phyloP scores from a whole-genome alignment of 2,888 invertebrate genomes.

The Clepsis dumicolana region DNA sequence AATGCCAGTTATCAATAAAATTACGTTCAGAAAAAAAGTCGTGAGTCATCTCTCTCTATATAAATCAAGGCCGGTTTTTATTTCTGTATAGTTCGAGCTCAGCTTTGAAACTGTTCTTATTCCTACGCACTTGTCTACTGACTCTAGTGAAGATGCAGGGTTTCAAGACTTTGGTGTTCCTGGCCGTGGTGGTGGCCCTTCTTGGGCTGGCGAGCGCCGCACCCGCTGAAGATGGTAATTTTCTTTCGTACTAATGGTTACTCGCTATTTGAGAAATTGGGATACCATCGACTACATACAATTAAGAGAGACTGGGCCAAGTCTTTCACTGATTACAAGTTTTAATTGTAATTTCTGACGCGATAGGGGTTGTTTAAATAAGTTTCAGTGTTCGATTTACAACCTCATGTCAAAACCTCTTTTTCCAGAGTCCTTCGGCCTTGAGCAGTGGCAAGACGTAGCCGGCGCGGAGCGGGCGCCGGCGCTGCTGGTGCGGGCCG shows the following conservation, averaged over 20 bases:
- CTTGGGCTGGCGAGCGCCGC: constrained; percentile 23
- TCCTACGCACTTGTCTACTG: not conserved
- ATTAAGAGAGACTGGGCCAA: too few species aligned
- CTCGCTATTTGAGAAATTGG: too few species aligned
- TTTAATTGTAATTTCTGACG: too few species aligned
- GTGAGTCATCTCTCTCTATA: not conserved
- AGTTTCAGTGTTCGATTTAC: not conserved
- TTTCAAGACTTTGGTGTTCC: constrained; percentile 13
- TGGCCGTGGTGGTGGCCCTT: constrained; percentile 27
- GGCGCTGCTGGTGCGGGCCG: too few species aligned
- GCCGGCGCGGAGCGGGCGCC: too few species aligned
- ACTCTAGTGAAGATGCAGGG: constrained; percentile 26
- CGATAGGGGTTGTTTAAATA: not conserved
- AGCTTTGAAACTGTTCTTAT: not conserved
- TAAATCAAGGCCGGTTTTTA: not conserved
- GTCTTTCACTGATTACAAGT: too few species aligned
- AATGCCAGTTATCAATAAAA: not conserved
- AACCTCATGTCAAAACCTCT: too few species aligned
- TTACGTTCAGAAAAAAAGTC: not conserved
- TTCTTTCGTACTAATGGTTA: not conserved
- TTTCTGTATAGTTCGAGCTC: not conserved
- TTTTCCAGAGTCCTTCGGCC: too few species aligned
- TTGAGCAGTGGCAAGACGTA: too few species aligned
- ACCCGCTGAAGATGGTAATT: constrained; percentile 28
- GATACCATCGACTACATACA: not conserved